Evolutionary conservation across 2,888 invertebrate genomes (phyloP).

Genomic region (Limnephilus marmoratus): DNA sequence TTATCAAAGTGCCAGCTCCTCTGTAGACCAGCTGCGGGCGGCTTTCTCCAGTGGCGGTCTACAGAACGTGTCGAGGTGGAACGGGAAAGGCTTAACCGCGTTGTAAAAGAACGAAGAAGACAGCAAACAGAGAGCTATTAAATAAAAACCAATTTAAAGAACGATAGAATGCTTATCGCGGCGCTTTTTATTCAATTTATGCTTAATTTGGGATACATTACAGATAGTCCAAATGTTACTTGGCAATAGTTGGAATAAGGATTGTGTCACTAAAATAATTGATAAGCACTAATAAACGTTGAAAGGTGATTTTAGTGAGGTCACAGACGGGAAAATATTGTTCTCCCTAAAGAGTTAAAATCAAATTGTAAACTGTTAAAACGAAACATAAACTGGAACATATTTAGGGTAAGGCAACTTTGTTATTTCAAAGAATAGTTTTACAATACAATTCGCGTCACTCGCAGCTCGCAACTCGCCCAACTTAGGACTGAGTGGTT

Average conservation of each 20-base stretch:
- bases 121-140: constrained; percentile 46
- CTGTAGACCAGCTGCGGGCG: neutral
- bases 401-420: neutral
- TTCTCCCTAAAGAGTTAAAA: neutral
- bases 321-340: neutral
- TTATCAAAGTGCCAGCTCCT: constrained; percentile 17
- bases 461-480: neutral
- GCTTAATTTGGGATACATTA: constrained; percentile 34
- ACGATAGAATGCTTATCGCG: constrained; percentile 44
- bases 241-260: neutral
- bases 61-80: constrained; percentile 39
- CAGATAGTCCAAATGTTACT: constrained; percentile 12
- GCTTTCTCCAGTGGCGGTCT: constrained; percentile 44
- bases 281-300: neutral
- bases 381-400: neutral
- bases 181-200: constrained; percentile 41
- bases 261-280: neutral
- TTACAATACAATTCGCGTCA: constrained; percentile 16
- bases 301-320: neutral
- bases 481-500: neutral
- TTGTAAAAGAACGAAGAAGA: constrained; percentile 19
- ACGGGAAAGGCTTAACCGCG: constrained; percentile 10
- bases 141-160: constrained; percentile 56
- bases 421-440: neutral
- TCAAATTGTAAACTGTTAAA: neutral